These are phyloP conservation scores for Alauda arvensis DNA, from an alignment of 2,797 vertebrate species.

Conservation along the genomic window DNA sequence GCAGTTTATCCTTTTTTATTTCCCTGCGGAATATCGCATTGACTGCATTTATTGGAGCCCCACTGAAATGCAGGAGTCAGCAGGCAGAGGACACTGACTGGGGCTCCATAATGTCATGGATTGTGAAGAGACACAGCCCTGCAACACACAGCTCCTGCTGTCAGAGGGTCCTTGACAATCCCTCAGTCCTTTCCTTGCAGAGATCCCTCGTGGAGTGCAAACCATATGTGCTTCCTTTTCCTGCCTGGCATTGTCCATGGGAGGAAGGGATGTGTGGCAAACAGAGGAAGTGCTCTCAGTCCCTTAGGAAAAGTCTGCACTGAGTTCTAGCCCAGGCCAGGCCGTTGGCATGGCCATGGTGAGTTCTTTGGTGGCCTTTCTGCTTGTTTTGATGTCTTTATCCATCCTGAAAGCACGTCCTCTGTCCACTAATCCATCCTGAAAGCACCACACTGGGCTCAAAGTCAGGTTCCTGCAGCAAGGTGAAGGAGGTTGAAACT, in stretches of 20 bases:
- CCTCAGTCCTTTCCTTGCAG: not conserved
- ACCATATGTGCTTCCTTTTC: constrained; percentile 16
- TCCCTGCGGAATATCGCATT: not conserved
- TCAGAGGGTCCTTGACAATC: constrained; percentile 24
- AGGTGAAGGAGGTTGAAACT: not conserved
- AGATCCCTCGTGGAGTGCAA: not conserved
- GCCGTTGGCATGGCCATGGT: accelerated
- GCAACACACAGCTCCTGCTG: not conserved
- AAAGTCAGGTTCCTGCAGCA: not conserved
- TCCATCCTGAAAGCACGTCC: not conserved
- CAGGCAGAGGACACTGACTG: not conserved
- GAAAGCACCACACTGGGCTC: not conserved
- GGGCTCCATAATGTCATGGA: not conserved
- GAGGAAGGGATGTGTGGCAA: constrained; percentile 18
- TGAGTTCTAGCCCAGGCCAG: not conserved
- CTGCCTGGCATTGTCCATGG: not conserved
- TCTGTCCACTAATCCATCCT: not conserved
- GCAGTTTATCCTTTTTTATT: constrained; percentile 44
- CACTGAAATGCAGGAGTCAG: not conserved
- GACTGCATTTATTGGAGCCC: not conserved
- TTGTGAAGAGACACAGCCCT: not conserved
- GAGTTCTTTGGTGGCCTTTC: not conserved
- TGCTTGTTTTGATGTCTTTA: not conserved
- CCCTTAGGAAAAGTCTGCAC: not conserved
- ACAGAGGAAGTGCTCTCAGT: constrained; percentile 6